phyloP scores from a whole-genome alignment of 2,888 invertebrate species.

The Neelides folsomi region DNA sequence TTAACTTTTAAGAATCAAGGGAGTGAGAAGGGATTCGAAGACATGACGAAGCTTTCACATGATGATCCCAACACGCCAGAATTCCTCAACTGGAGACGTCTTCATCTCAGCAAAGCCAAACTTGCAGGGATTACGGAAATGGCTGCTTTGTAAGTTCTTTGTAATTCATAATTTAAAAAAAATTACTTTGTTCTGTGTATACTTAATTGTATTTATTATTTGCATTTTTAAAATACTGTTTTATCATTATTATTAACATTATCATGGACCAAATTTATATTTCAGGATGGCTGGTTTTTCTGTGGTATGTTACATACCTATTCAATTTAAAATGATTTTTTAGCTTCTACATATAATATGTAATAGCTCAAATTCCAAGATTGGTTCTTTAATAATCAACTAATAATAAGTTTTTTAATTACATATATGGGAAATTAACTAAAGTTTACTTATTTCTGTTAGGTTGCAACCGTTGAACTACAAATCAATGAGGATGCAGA shows the following conservation, averaged over 20 bases:
- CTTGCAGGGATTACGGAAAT: conserved; percentile 24
- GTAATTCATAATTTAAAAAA: no score
- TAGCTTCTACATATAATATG: no score
- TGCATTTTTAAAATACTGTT: no score
- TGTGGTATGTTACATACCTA: conserved; percentile 21
- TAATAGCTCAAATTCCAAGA: no score
- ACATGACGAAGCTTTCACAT: background rate
- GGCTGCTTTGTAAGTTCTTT: conserved; percentile 13
- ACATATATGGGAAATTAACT: background rate
- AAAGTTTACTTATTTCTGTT: no score
- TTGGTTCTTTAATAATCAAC: no score
- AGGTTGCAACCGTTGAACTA: conserved; percentile 32
- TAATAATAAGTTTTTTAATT: no score
- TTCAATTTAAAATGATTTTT: no score
- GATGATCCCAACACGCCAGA: conserved; percentile 19
- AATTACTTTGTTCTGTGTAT: no score
- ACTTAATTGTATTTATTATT: no score
- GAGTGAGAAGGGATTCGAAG: background rate
- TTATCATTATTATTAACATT: no score
- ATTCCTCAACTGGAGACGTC: conserved; percentile 23
- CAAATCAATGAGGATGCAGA: conserved; percentile 32
- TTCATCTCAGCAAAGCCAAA: conserved; percentile 29
- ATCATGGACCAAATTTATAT: background rate
- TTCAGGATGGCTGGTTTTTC: conserved; percentile 25
- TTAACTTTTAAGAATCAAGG: no score